Conservation (phyloP, 1,140 invertebrate genomes). For the Drosophila kohkoa region DNA sequence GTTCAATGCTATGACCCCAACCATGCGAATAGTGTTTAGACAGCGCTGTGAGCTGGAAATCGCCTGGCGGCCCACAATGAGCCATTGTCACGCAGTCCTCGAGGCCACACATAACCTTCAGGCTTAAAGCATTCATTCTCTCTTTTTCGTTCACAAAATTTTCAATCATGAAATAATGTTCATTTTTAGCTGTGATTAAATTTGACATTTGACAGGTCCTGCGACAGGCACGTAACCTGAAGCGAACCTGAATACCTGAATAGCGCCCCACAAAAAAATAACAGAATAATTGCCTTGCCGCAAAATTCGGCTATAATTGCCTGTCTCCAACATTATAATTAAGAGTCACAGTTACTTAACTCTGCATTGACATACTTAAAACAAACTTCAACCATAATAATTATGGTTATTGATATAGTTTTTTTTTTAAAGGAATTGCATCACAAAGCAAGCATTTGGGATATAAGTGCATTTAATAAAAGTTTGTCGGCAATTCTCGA, state of each 20-base stretch:
- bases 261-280: not conserved
- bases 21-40: constrained; percentile 9
- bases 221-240: constrained; percentile 28
- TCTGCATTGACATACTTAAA: not conserved
- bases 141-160: constrained; percentile 40
- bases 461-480: not conserved
- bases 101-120: constrained; percentile 18
- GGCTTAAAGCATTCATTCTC: constrained; percentile 9
- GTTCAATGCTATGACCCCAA: constrained; percentile 60
- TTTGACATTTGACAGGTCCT: constrained; percentile 50
- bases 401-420: not conserved
- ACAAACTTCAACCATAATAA: not conserved
- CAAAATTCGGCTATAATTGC: constrained; percentile 14
- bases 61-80: constrained; percentile 30
- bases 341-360: constrained; percentile 8
- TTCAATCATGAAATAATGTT: constrained; percentile 65
- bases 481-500: too few relatives aligned
- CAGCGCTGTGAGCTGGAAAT: constrained; percentile 1
- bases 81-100: constrained; percentile 62
- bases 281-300: constrained; percentile 13
- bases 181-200: constrained; percentile 58
- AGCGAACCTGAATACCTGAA: constrained; percentile 16
- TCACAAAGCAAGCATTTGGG: too few relatives aligned
- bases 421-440: too few relatives aligned
- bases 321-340: constrained; percentile 28